Base-by-base conservation (phyloP, 2,888 invertebrate genomes). In the Cheilosia vernalis region DNA sequence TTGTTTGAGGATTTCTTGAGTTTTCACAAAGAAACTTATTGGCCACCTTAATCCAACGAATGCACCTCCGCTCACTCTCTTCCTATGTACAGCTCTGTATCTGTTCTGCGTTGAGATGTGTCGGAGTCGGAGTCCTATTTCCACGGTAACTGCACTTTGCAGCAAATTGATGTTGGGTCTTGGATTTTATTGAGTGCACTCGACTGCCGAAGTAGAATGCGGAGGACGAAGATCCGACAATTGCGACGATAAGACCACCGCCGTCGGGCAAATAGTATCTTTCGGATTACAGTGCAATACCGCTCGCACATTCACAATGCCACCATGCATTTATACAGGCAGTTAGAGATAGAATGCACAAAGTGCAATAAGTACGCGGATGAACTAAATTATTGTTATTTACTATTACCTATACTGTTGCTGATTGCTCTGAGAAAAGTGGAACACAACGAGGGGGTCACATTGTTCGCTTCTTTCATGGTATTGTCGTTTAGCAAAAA, bases 1-100 rank as follows among this genome's bases (percentile, higher is more conserved):
- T 76, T 85, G 80, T 85, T 76, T 85, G 81, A 85, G 85, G 85
- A 85, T 81, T 85, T 81, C 84, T 85, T 85, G 80, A 80, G 76
- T 80, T 76, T 66, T 72, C 58, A 27, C 69, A 85, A 85, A 77
- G 72, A 85, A 85, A 85, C 85, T 85, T 85, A 85, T 85, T 85
- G 85, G 85, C 85, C 81, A 81, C 81, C 85, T 85, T 85, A 85
- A 85, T 80, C 81, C 85, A 56, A 63, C 70, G 76, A 72, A 81
- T 76, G 81, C 76, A 80, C 81, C 30, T 30, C 30, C 37, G 4
- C 13, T 70, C 63, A 64, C 56, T 64, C 69, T 49, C 58, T 30
- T 37, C 15, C 10, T 63, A 42, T 58, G 19, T 67, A 27, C 47
- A n/a, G 30, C 27, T 49, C 17, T 58, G 44, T 73, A 66, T 73